Percentiles rank a stretch among this genome's conserved stretches.
Conservation (phyloP, 2,797 vertebrate genomes). For the Sus cebifrons region DNA sequence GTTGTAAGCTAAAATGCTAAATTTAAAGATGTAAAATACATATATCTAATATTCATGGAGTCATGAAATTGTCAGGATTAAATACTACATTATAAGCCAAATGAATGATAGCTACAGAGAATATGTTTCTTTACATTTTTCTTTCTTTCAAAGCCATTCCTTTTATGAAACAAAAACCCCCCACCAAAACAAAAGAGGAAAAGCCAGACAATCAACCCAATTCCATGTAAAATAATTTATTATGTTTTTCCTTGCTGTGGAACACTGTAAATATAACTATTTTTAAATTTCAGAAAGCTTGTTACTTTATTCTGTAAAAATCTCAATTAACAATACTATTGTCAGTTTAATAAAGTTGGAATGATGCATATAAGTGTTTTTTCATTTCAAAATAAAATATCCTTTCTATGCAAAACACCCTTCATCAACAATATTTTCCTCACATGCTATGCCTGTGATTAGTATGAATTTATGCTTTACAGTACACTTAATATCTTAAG, state of each 20-base stretch:
- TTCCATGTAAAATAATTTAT: conserved; percentile 78
- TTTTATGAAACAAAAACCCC: conserved; percentile 73
- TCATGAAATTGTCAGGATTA: conserved; percentile 74
- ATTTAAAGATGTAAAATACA: not conserved
- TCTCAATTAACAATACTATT: not conserved
- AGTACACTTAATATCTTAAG: not conserved
- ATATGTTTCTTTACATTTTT: conserved; percentile 67
- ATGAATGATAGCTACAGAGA: conserved; percentile 72
- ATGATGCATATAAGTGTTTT: not conserved
- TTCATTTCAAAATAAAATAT: not conserved
- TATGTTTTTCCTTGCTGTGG: conserved; percentile 54
- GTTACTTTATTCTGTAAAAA: not conserved
- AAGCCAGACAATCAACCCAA: not conserved
- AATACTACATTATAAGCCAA: conserved; percentile 69
- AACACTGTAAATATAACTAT: not conserved
- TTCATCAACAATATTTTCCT: not conserved
- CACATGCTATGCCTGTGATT: not conserved
- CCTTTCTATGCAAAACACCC: not conserved
- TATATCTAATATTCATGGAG: not conserved
- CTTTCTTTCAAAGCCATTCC: not conserved
- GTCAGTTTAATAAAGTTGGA: not conserved
- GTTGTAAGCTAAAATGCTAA: not conserved
- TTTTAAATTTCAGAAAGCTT: conserved; percentile 32
- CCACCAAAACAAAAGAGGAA: conserved; percentile 7
- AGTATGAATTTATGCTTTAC: not conserved